Evolutionary conservation across 2,797 vertebrate species (phyloP).

Genomic region (Enteromius fasciolatus): DNA sequence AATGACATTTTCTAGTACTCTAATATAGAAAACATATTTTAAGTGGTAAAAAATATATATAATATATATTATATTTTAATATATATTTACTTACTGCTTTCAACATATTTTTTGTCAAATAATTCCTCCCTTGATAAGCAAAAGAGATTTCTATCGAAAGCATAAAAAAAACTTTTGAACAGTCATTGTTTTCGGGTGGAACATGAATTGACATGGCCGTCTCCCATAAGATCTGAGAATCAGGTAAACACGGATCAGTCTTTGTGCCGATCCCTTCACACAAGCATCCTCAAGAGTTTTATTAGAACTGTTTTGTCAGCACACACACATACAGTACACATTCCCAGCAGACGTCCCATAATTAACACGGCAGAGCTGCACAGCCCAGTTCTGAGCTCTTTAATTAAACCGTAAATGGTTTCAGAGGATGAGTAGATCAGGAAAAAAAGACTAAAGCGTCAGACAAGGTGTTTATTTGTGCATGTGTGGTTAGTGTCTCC

Average conservation of each 20-base stretch:
- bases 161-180: background rate
- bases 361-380: conserved; percentile 52
- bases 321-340: conserved; percentile 14
- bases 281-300: conserved; percentile 24
- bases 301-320: conserved; percentile 24
- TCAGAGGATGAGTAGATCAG: conserved; percentile 48
- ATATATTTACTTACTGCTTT: background rate
- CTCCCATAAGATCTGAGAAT: background rate
- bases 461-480: conserved; percentile 22
- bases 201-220: conserved; percentile 6
- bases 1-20: background rate
- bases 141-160: background rate
- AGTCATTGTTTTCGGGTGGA: background rate
- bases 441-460: conserved; percentile 19
- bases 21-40: background rate
- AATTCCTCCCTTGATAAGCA: background rate
- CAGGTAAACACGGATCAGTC: conserved; percentile 27
- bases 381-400: conserved; percentile 45
- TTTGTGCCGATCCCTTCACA: conserved; percentile 9
- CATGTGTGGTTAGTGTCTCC: background rate
- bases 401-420: conserved; percentile 57
- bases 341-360: conserved; percentile 46
- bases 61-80: background rate
- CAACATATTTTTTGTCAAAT: background rate
- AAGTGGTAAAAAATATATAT: background rate